Conservation (phyloP, 2,888 invertebrate species). For the Linnaemya tessellans region DNA sequence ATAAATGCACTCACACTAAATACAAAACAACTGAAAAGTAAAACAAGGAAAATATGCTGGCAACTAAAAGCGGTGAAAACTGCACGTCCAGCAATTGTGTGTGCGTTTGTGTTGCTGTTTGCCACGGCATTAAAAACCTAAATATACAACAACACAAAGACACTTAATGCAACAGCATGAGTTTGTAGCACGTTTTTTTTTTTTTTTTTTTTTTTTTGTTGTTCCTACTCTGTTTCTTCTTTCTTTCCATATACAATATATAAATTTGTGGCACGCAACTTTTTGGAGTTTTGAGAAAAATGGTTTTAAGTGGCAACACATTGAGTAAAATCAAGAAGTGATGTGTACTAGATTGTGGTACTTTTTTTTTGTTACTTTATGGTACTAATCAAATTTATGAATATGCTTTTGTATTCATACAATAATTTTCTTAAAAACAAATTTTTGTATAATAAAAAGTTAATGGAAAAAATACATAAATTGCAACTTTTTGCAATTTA, state of each 20-base stretch:
- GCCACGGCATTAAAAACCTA: conserved; percentile 35
- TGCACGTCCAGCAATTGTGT: conserved; percentile 11
- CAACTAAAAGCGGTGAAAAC: conserved; percentile 54
- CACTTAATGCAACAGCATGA: conserved; percentile 60
- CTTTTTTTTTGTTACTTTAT: conserved; percentile 9
- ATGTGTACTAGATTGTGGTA: conserved; percentile 7
- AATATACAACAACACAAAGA: conserved; percentile 9
- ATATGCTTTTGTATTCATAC: neutral
- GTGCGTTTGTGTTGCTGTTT: conserved; percentile 1
- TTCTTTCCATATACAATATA: conserved; percentile 37
- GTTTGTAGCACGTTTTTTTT: conserved; percentile 63
- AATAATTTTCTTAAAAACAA: neutral
- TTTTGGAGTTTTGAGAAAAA: conserved; percentile 36
- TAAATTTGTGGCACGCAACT: conserved; percentile 69
- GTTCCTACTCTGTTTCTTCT: conserved; percentile 26
- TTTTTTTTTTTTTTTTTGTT: conserved; percentile 54
- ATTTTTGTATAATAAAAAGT: neutral
- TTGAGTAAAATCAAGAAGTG: neutral
- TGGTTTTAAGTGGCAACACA: too few species aligned
- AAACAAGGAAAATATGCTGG: conserved; percentile 27
- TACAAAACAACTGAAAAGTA: conserved; percentile 56
- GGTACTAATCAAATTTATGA: conserved; percentile 4
- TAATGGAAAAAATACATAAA: neutral
- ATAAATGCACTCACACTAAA: conserved; percentile 5
- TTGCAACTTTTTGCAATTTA: neutral